Base-by-base conservation (phyloP, 2,113 vertebrate species). In the Lophura nycthemera region DNA sequence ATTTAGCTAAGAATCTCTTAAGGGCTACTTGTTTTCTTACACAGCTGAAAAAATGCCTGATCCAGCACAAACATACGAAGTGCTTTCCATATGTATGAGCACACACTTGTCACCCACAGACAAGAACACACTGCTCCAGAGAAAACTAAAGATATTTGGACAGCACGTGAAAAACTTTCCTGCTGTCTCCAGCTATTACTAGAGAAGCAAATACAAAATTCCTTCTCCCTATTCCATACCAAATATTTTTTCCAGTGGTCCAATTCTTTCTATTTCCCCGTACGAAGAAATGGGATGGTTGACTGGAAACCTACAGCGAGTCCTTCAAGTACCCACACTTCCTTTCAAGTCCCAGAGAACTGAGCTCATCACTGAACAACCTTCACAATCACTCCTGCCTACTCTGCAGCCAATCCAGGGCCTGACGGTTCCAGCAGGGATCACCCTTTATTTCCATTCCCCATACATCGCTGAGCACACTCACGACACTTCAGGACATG, bases 1-100 rank as follows among this genome's bases (percentile, higher is more conserved):
- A 89, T 95, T 93, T 95, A 95, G 87, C 75, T 29, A 93, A 89
- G 85, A 80, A 60, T 47, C 77, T 73, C 59, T 78, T 71, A 56
- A 52, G 57, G 15, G 60, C 25, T 56, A 60, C 50, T 67, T 70
- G 24, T 61, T 64, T 50, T 59, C 81, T 80, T 73, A 50, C 0
- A 2, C 1, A 76, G 75, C 54, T 73, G 40, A 45, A 72, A 40
- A 82, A 65, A 57, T 66, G 22, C 25, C n/a, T 67, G 73, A 56
- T 11, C 42, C 50, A 60, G 70, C 76, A 57, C 24, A 73, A 79
- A 45, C 6, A 1, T 15, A 13, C 0, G 4, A 73, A 27, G 57
- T 19, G 48, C 42, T 25, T 77, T 43, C 60, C 71, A 22, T 14
- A 13, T 0, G 0, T 0, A 34, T n/a, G 22, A 42, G 16, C 11